A percentile compares a stretch with the other conserved stretches of the same genome.
Conservation (phyloP, 2,888 invertebrate genomes). For the Liposcelis brunnea region DNA sequence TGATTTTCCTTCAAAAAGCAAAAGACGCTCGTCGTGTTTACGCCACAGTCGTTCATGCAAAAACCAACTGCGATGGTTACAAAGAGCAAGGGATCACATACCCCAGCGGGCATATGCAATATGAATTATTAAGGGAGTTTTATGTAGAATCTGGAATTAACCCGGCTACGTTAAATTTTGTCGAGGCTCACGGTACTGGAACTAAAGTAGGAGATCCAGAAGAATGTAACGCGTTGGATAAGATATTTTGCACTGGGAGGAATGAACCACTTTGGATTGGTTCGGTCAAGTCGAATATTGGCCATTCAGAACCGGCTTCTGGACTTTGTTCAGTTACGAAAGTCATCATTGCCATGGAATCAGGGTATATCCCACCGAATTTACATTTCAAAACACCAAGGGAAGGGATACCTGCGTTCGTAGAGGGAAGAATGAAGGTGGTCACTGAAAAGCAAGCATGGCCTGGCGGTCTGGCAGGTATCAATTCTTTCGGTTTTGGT, state of each 20-base stretch:
- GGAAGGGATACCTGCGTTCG: constrained; percentile 32
- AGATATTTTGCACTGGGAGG: constrained; percentile 58
- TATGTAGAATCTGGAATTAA: constrained; percentile 44
- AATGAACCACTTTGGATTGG: constrained; percentile 64
- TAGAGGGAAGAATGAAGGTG: constrained; percentile 34
- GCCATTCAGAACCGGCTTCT: constrained; percentile 78
- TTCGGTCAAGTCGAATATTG: constrained; percentile 85
- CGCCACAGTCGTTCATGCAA: constrained; percentile 54
- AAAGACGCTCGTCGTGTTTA: constrained; percentile 45
- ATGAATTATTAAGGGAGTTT: constrained; percentile 28
- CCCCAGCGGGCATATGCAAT: constrained; percentile 36
- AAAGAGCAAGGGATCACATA: constrained; percentile 52
- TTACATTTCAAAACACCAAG: constrained; percentile 53
- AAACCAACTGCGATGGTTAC: constrained; percentile 66
- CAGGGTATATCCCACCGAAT: constrained; percentile 67
- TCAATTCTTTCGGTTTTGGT: constrained; percentile 90
- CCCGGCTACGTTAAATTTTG: constrained; percentile 50
- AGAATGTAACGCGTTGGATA: constrained; percentile 68
- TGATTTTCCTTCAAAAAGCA: constrained; percentile 27
- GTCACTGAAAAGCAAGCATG: constrained; percentile 54
- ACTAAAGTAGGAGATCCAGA: constrained; percentile 78
- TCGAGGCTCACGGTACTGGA: constrained; percentile 74
- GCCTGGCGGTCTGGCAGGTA: constrained; percentile 54
- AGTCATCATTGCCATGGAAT: constrained; percentile 66
- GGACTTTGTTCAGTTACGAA: constrained; percentile 71